A percentile compares a stretch with the other conserved stretches of the same genome.
These are phyloP conservation scores for Xylocopa sonorina DNA, from an alignment of 1,140 invertebrate genomes.

Conservation along the genomic window DNA sequence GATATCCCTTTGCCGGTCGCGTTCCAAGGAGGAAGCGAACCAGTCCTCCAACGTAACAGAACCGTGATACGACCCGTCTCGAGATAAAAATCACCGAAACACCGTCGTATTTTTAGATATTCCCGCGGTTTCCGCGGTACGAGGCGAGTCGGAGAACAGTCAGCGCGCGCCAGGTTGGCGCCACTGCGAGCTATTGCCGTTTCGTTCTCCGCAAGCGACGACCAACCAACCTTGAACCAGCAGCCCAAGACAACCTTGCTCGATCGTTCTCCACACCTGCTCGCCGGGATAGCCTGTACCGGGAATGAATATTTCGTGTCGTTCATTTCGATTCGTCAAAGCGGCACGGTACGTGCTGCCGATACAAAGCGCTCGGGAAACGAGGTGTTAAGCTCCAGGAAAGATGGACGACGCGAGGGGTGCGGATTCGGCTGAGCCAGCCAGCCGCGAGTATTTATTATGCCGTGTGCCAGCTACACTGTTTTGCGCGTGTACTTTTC, in stretches of 20 bases:
- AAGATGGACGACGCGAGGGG: background rate
- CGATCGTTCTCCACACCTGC: constrained; percentile 23
- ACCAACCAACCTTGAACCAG: constrained; percentile 46
- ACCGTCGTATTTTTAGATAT: constrained; percentile 28
- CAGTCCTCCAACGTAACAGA: background rate
- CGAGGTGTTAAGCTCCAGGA: background rate
- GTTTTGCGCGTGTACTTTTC: too few species aligned
- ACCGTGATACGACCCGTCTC: constrained; percentile 23
- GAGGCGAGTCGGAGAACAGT: background rate
- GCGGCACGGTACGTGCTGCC: background rate
- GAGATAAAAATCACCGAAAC: constrained; percentile 53
- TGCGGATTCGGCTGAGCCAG: background rate
- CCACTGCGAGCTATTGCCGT: constrained; percentile 34
- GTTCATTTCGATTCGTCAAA: constrained; percentile 32
- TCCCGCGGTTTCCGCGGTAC: constrained; percentile 30
- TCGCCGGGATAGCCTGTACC: constrained; percentile 2
- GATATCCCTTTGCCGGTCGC: background rate
- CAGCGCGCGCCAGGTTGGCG: constrained; percentile 50
- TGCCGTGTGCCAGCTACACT: too few species aligned
- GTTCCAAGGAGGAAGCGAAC: constrained; percentile 1
- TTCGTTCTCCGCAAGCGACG: constrained; percentile 6
- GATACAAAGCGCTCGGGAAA: background rate
- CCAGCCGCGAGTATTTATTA: background rate
- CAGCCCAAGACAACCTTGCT: constrained; percentile 29
- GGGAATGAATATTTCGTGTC: constrained; percentile 2